A percentile compares a stretch with the other conserved stretches of the same genome.
phyloP scores from a whole-genome alignment of 2,888 invertebrate genomes.

The Sminthurinus aureus region DNA sequence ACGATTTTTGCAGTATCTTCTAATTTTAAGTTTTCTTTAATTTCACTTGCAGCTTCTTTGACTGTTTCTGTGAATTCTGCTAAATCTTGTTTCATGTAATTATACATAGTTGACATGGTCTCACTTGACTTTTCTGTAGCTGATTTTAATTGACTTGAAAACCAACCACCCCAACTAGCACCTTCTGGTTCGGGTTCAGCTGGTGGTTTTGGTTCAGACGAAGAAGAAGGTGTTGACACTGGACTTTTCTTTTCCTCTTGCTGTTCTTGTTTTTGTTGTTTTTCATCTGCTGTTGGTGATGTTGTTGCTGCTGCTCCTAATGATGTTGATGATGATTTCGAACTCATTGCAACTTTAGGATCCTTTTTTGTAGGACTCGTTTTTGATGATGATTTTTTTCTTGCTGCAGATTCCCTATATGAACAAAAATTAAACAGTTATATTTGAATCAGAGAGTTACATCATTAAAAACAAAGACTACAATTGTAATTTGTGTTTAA shows the following conservation, averaged over 20 bases:
- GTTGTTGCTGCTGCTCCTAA: neutral
- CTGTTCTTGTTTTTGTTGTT: neutral
- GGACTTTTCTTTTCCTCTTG: neutral
- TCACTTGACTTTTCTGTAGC: conserved; percentile 53
- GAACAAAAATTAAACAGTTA: neutral
- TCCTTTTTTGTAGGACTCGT: neutral
- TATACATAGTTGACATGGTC: conserved; percentile 51
- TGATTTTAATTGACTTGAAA: conserved; percentile 46
- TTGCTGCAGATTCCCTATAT: neutral
- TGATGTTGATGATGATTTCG: neutral
- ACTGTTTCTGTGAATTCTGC: conserved; percentile 58
- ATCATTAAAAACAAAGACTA: too few relatives aligned
- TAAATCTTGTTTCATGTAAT: conserved; percentile 59
- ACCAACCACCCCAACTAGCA: conserved; percentile 51
- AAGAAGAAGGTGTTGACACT: neutral
- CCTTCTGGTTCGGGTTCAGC: conserved; percentile 16
- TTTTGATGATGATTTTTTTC: neutral
- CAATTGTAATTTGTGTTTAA: too few relatives aligned
- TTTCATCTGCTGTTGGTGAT: neutral
- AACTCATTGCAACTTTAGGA: neutral
- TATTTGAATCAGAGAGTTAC: too few relatives aligned
- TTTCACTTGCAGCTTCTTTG: conserved; percentile 57
- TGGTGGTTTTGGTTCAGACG: neutral
- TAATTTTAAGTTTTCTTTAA: conserved; percentile 57
- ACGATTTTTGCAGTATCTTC: conserved; percentile 57